phyloP scores from a whole-genome alignment of 2,113 vertebrate genomes.

The Vombatus ursinus region DNA sequence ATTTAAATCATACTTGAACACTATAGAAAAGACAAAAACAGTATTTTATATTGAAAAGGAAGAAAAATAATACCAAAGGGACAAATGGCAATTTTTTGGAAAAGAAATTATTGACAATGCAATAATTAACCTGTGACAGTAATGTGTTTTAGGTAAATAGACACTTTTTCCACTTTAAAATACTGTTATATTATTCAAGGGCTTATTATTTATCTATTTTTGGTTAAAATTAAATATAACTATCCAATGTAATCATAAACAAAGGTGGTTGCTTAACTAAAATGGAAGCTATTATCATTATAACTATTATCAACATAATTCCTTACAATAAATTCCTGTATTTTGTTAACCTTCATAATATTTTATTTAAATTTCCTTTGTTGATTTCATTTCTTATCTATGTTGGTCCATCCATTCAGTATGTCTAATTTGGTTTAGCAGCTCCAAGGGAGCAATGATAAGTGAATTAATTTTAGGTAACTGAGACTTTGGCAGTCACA shows the following conservation, averaged over 20 bases:
- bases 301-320: neutral
- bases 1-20: neutral
- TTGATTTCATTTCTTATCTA: neutral
- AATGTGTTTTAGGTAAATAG: neutral
- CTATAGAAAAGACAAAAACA: slow-evolving; percentile 9
- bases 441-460: neutral
- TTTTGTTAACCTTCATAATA: neutral
- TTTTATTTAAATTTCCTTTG: neutral
- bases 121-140: neutral
- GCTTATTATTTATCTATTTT: too few relatives aligned
- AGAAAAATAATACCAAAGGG: neutral
- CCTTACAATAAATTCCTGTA: neutral
- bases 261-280: neutral
- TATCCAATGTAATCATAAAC: neutral
- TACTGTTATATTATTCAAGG: too few relatives aligned
- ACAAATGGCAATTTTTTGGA: neutral
- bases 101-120: neutral
- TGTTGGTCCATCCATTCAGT: neutral
- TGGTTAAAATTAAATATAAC: too few relatives aligned
- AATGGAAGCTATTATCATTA: neutral
- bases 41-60: slow-evolving; percentile 24
- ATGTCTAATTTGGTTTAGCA: neutral
- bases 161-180: too few relatives aligned
- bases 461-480: neutral
- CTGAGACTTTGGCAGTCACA: neutral